Evolutionary conservation across 2,113 vertebrate species (phyloP).

Genomic region (Perognathus longimembris): DNA sequence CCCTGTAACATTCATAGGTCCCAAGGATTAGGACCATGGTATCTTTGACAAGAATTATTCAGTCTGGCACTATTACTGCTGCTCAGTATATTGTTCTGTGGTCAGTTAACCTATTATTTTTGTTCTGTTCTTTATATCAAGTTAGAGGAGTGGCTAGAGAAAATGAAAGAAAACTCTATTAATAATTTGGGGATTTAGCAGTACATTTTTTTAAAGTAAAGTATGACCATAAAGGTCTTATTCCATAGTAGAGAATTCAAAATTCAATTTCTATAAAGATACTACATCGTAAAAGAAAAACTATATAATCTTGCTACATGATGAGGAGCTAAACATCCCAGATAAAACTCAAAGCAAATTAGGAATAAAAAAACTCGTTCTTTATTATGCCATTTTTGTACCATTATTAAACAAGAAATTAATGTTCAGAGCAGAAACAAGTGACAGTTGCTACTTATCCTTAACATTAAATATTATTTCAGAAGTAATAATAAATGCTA

Average conservation of each 20-base stretch:
- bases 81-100: not conserved
- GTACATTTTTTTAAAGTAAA: not conserved
- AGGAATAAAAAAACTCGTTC: constrained; percentile 29
- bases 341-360: constrained; percentile 51
- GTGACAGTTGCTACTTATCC: constrained; percentile 2
- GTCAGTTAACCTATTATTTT: not conserved
- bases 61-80: not conserved
- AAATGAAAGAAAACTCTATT: not conserved
- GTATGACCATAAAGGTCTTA: constrained; percentile 11
- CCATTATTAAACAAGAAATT: constrained; percentile 33
- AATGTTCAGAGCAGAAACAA: constrained; percentile 28
- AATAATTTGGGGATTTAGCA: constrained; percentile 15
- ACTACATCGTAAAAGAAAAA: constrained; percentile 14
- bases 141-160: not conserved
- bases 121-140: not conserved
- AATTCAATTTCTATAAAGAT: constrained; percentile 35
- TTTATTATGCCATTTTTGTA: constrained; percentile 37
- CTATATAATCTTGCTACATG: constrained; percentile 1
- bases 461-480: constrained; percentile 14
- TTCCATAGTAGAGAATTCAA: constrained; percentile 48
- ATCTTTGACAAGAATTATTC: not conserved
- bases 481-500: constrained; percentile 4
- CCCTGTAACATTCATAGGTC: not conserved
- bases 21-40: not conserved
- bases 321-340: not conserved